Percentiles rank a stretch among this genome's conserved stretches.
These are phyloP conservation scores for Rachycentron canadum DNA, from an alignment of 2,797 vertebrate species.

Conservation along the genomic window DNA sequence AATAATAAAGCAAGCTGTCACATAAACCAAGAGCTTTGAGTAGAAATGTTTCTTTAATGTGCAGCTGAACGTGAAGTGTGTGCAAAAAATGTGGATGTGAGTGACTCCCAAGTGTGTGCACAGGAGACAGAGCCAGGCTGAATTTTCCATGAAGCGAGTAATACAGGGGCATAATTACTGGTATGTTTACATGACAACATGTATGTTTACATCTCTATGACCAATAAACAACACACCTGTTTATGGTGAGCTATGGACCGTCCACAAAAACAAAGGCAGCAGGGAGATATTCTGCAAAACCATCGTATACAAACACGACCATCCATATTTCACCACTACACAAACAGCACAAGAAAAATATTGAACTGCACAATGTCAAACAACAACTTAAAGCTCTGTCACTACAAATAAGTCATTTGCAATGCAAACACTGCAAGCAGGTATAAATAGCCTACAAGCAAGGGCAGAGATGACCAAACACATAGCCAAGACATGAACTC, in stretches of 20 bases:
- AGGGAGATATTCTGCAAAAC: constrained; percentile 2
- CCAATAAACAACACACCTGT: not conserved
- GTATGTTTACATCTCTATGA: not conserved
- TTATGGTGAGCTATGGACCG: constrained; percentile 2
- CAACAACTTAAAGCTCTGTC: not conserved
- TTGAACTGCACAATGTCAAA: not conserved
- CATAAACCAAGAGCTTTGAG: constrained; percentile 7
- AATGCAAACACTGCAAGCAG: constrained; percentile 6
- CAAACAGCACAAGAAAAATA: not conserved
- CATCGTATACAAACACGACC: not conserved
- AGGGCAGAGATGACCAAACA: not conserved
- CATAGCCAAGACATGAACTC: not conserved
- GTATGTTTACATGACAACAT: not conserved
- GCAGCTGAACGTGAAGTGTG: not conserved
- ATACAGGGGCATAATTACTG: constrained; percentile 5
- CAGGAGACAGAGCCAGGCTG: not conserved
- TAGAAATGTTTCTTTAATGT: not conserved
- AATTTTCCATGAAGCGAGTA: constrained; percentile 6
- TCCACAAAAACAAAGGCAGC: not conserved
- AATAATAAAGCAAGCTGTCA: constrained; percentile 27
- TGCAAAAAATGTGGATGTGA: not conserved
- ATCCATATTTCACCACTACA: not conserved
- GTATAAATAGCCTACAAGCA: not conserved
- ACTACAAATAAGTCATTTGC: not conserved
- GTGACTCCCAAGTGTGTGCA: not conserved